phyloP scores from a whole-genome alignment of 2,113 vertebrate genomes.

The Otolemur garnettii region DNA sequence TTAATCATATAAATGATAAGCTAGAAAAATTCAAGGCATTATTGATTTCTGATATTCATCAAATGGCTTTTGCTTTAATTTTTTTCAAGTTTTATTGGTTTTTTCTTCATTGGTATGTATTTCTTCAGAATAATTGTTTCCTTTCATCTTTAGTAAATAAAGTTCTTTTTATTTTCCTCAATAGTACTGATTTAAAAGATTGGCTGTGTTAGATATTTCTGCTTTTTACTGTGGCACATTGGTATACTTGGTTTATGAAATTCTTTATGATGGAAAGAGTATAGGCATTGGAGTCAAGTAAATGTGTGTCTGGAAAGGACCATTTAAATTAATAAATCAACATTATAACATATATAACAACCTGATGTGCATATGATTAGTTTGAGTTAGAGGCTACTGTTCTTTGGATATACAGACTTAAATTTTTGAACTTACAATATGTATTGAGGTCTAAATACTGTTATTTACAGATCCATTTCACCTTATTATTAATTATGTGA shows the following conservation, averaged over 20 bases:
- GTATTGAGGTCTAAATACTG: background rate
- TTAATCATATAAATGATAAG: background rate
- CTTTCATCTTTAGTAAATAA: background rate
- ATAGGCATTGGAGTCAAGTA: background rate
- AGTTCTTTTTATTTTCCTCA: background rate
- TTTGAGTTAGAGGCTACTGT: background rate
- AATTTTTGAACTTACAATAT: background rate
- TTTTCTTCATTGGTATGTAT: background rate
- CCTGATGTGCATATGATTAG: background rate
- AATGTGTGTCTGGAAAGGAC: background rate
- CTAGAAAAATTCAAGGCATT: background rate
- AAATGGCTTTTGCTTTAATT: background rate
- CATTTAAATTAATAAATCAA: background rate
- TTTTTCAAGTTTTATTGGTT: background rate
- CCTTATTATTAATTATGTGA: background rate
- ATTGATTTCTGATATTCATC: background rate
- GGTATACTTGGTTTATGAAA: background rate
- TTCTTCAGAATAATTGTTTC: background rate
- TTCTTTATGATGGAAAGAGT: background rate
- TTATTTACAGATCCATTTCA: background rate
- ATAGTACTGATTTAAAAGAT: background rate
- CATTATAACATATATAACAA: background rate
- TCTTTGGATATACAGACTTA: background rate
- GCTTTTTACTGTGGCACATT: background rate
- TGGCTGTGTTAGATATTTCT: background rate